Evolutionary conservation across 2,888 invertebrate genomes (phyloP).

Genomic region (Dryococelus australis): DNA sequence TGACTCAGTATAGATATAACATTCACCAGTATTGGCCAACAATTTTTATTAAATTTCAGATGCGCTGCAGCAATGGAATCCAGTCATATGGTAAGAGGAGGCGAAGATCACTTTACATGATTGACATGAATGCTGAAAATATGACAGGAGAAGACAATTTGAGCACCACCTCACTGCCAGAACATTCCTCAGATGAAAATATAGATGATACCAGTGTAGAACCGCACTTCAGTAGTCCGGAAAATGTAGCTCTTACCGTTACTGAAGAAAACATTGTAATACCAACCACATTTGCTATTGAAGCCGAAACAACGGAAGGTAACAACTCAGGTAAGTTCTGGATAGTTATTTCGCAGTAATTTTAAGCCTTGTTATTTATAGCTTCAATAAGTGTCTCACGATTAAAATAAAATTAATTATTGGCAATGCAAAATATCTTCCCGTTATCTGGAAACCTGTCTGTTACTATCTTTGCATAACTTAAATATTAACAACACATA

Average conservation of each 20-base stretch:
- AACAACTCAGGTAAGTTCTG: neutral
- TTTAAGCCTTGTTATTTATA: too few relatives aligned
- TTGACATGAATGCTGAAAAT: constrained; percentile 2
- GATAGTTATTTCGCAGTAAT: too few relatives aligned
- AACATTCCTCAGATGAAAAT: neutral
- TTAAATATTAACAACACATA: too few relatives aligned
- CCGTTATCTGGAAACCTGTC: too few relatives aligned
- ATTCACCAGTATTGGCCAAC: too few relatives aligned
- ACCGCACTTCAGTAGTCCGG: neutral
- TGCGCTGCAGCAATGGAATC: constrained; percentile 54
- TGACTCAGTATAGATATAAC: too few relatives aligned
- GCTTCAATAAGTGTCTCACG: too few relatives aligned
- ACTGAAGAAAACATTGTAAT: neutral
- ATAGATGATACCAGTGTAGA: neutral
- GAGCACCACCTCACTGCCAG: neutral
- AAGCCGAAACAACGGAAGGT: neutral
- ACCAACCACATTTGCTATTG: neutral
- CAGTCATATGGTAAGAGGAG: constrained; percentile 55
- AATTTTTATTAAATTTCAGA: constrained; percentile 48
- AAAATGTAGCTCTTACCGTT: neutral
- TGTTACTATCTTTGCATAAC: too few relatives aligned
- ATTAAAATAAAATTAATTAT: too few relatives aligned
- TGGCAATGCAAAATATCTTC: too few relatives aligned
- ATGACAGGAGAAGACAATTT: neutral
- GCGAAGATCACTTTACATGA: constrained; percentile 38